These are phyloP conservation scores for Otus scops DNA, from an alignment of 2,797 vertebrate species.

Conservation along the genomic window DNA sequence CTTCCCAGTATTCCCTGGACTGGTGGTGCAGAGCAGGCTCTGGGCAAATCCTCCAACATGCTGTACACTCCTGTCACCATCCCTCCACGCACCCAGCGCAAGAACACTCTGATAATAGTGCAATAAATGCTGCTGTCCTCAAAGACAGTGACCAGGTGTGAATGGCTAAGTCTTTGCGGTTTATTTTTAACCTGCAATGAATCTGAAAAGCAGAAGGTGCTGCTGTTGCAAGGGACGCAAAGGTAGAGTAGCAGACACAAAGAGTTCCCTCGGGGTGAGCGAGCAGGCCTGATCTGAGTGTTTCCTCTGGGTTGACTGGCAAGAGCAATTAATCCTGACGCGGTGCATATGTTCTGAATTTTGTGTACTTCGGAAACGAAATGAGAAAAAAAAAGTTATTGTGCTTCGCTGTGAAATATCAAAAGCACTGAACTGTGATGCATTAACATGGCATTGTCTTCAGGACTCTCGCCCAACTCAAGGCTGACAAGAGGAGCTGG, in stretches of 20 bases:
- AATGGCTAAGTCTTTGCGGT: not conserved
- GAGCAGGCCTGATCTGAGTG: not conserved
- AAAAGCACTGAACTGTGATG: not conserved
- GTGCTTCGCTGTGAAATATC: not conserved
- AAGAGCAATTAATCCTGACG: not conserved
- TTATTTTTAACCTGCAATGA: not conserved
- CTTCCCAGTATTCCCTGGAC: accelerated
- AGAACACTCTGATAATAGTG: not conserved
- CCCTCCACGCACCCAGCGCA: accelerated
- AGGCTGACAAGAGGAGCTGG: not conserved
- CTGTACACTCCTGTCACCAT: accelerated
- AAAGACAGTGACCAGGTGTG: not conserved
- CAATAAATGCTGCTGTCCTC: not conserved
- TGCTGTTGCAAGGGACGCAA: not conserved
- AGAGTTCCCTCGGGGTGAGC: not conserved
- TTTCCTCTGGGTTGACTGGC: not conserved
- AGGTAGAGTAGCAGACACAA: not conserved
- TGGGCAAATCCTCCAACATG: not conserved
- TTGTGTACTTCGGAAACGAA: not conserved
- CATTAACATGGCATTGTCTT: not conserved
- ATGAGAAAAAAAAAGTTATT: not conserved
- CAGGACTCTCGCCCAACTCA: not conserved
- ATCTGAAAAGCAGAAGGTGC: not conserved
- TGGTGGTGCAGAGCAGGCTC: not conserved
- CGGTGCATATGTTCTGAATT: not conserved